Base-by-base conservation (phyloP, 2,113 vertebrate species). In the Ptilorrhoa leucosticta region DNA sequence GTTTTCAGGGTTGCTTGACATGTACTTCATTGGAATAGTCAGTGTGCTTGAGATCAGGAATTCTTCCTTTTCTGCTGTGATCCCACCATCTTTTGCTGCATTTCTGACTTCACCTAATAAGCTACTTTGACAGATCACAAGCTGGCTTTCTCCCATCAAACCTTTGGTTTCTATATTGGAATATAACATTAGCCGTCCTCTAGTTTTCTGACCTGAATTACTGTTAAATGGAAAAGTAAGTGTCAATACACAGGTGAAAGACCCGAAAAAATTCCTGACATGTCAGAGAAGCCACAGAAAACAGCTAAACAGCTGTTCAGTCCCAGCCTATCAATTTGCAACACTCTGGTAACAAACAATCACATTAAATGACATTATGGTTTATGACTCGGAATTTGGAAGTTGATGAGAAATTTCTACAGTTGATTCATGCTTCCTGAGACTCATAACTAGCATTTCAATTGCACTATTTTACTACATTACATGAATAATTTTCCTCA, bases 361-460 rank as follows among this genome's bases (percentile, higher is more conserved):
- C 94, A 86, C 10, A 8, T 83, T 71, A 82, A 96, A 96, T 85
- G 91, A 88, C 83, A 96, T 66, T 82, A 96, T 47, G 48, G 91
- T 83, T 54, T 95, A 97, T 78, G 90, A 89, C 92, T 96, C 1
- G 84, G 61, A 66, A 78, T 80, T 86, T 92, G 90, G 91, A 97
- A 96, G 51, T 31, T 26, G 45, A 76, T 83, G 87, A 97, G 93
- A 96, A 95, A 94, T 77, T 96, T 96, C 96, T 97, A 82, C 80
- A 95, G 97, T 95, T 97, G 96, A 98, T 97, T 97, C 95, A 97
- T 96, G 93, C 90, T 97, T 98, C 97, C 97, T 96, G 89, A 96
- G 75, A 56, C 20, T 40, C 63, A n/a, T 68, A 93, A 83, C 87
- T 23, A 92, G 58, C 50, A 70, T 79, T 96, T 93, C 89, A 93